Base-by-base conservation (phyloP, 2,888 invertebrate genomes). In the Amaurobius ferox region DNA sequence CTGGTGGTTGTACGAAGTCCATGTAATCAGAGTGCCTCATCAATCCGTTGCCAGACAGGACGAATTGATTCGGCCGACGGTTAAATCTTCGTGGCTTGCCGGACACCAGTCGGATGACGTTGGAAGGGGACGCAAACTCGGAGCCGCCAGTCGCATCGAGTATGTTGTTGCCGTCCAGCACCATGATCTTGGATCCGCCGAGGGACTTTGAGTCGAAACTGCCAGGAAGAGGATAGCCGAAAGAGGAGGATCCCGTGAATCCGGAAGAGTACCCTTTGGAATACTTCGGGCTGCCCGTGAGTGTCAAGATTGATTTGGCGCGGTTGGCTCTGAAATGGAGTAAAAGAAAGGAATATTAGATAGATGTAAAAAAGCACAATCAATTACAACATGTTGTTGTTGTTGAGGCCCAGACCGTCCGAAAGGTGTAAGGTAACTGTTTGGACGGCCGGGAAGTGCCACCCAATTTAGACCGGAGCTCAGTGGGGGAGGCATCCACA, bases 221-320 rank as follows among this genome's bases (percentile, higher is more conserved):
- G 2, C 77, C 64, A 6, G 66, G 72, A 11, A 71, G 9, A 13
- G 77, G 16, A 13, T 72, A 77, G 0, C 83, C 77, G 5, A 48
- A 85, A 0, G 39, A n/a, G 3, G 77, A 55, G 0, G 76, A 76
- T 32, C 81, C 81, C 13, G 70, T 26, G 3, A 35, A 16, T 6
- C 23, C 30, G 0, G 40, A 9, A 1, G 44, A 7, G 40, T 32
- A 68, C 7, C 35, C 30, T 30, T 29, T 28, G 11, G 44, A 44
- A 44, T 44, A 44, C n/a, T 44, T 26, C 23, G 11, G 30, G 23
- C 35, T 44, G 29, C 74, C 72, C 1, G 32, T 44, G 9, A 39
- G 61, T 0, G 39, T 23, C 0, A 80, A n/a, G 29, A 74, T 48
- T 0, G 83, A 55, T 85, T 85, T 85, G 0, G 35, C 13, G 7